Conservation (phyloP, 35 echinoderm and acorn worm genomes). For the Ophiothrix spiculata region DNA sequence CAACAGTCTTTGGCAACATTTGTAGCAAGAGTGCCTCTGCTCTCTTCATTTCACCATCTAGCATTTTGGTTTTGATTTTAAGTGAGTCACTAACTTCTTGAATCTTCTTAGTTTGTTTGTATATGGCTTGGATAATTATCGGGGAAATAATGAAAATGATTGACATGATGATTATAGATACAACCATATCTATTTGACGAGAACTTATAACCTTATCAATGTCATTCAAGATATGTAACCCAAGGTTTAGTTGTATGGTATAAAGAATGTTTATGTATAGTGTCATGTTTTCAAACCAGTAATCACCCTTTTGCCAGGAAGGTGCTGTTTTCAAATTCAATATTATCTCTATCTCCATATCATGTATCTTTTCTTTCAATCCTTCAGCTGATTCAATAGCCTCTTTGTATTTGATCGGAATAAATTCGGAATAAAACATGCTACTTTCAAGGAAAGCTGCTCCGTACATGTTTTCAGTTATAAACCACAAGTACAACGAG, state of each 20-base stretch:
- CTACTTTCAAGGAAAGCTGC: constrained; percentile 24
- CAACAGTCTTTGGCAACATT: constrained; percentile 48
- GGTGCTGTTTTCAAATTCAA: constrained; percentile 16
- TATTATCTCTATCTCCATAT: constrained; percentile 31
- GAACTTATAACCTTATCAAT: constrained; percentile 9
- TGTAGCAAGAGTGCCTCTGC: constrained; percentile 55
- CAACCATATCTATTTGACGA: constrained; percentile 1
- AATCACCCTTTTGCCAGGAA: constrained; percentile 7
- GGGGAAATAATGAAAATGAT: constrained; percentile 24
- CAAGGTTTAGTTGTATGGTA: constrained; percentile 24
- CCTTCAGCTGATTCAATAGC: constrained; percentile 2
- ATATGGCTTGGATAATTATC: constrained; percentile 44
- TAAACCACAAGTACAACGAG: constrained; percentile 43
- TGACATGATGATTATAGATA: constrained; percentile 1
- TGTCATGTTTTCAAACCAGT: constrained; percentile 57
- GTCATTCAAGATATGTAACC: constrained; percentile 23
- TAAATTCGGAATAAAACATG: constrained; percentile 17
- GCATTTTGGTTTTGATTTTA: constrained; percentile 29
- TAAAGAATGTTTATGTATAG: constrained; percentile 41
- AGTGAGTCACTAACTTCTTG: constrained; percentile 23
- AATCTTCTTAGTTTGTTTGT: constrained; percentile 29
- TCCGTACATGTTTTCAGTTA: constrained; percentile 37
- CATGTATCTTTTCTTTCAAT: not conserved
- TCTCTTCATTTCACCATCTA: constrained; percentile 34
- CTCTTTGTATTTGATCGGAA: constrained; percentile 1